A percentile compares a stretch with the other conserved stretches of the same genome.
Evolutionary conservation across 2,113 vertebrate genomes (phyloP).

Genomic region (Perca flavescens): DNA sequence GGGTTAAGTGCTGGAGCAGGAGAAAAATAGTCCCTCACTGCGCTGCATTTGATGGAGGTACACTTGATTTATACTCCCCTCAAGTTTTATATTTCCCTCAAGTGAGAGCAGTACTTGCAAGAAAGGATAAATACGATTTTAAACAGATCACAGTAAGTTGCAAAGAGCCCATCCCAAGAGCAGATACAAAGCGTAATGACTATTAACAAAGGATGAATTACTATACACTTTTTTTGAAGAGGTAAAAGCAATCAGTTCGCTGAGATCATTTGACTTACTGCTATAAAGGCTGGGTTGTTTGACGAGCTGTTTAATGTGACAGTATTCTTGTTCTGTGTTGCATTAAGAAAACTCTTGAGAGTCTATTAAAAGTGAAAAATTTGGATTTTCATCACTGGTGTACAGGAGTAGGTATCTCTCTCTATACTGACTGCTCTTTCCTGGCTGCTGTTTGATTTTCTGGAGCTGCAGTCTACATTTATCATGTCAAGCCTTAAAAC

Average conservation of each 20-base stretch:
- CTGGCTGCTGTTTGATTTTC: constrained; percentile 43
- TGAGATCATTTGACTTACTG: constrained; percentile 15
- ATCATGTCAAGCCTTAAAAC: constrained; percentile 38
- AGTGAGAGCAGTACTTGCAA: constrained; percentile 33
- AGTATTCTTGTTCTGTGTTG: constrained; percentile 12
- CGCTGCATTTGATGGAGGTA: constrained; percentile 42
- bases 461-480: constrained; percentile 31
- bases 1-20: constrained; percentile 45
- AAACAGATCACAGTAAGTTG: constrained; percentile 32
- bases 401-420: constrained; percentile 10
- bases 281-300: not conserved
- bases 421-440: constrained; percentile 18
- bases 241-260: not conserved
- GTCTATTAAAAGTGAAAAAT: constrained; percentile 40
- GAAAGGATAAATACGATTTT: constrained; percentile 44
- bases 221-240: constrained; percentile 7
- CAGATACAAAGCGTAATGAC: not conserved
- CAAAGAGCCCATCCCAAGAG: constrained; percentile 11
- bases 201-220: not conserved
- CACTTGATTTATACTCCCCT: constrained; percentile 52
- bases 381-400: constrained; percentile 11
- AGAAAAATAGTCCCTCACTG: constrained; percentile 33
- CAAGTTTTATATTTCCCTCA: constrained; percentile 36
- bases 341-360: constrained; percentile 28
- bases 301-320: constrained; percentile 33